These are phyloP conservation scores for Pseudocheirus occidentalis DNA, from an alignment of 2,797 vertebrate genomes.

Conservation along the genomic window DNA sequence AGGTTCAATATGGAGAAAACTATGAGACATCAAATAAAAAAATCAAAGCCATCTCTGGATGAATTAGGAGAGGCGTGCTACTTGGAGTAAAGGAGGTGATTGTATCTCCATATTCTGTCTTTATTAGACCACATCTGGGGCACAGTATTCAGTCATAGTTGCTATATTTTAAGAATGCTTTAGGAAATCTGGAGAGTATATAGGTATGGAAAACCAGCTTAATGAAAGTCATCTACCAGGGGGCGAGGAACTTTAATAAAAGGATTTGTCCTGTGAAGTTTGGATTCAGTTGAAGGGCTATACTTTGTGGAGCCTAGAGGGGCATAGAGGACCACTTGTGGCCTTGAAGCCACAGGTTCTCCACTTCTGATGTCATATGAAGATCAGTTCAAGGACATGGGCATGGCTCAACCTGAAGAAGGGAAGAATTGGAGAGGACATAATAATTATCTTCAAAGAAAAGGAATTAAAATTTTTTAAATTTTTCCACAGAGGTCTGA, in stretches of 20 bases:
- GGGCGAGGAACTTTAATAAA: no score
- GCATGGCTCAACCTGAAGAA: background rate
- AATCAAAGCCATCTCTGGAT: background rate
- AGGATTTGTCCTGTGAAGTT: no score
- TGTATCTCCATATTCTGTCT: background rate
- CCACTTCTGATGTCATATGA: background rate
- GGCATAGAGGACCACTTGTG: no score
- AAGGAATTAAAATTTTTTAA: background rate
- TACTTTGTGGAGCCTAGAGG: no score
- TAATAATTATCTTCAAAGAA: background rate
- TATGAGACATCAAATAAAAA: background rate
- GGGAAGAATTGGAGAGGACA: background rate
- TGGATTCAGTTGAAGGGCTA: no score
- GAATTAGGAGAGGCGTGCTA: background rate
- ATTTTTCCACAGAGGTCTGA: background rate
- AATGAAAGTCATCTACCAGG: background rate
- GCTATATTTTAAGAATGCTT: no score
- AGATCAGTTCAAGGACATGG: background rate
- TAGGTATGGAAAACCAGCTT: background rate
- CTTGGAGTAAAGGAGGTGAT: background rate
- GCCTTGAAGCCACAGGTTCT: no score
- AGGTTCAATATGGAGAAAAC: background rate
- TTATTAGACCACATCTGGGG: background rate
- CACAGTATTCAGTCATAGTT: background rate
- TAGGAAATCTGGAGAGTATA: no score